Conservation (phyloP, 2,888 invertebrate species). For the Drosophila birchii region DNA sequence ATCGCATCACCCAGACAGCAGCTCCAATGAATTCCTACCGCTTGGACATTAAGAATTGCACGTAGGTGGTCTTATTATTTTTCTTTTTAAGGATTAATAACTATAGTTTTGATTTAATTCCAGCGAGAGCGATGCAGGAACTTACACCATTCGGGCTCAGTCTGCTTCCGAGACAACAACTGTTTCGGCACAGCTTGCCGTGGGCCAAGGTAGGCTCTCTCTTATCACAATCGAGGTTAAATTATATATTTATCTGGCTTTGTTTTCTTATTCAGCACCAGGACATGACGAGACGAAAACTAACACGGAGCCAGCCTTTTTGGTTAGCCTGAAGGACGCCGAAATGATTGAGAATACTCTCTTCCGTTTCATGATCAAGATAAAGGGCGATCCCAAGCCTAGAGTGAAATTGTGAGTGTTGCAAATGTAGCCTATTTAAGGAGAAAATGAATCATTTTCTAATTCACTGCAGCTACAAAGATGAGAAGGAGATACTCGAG, state of each 20-base stretch:
- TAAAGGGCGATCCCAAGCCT: constrained; percentile 95
- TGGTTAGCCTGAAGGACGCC: constrained; percentile 94
- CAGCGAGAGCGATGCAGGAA: constrained; percentile 91
- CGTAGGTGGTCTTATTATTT: constrained; percentile 50
- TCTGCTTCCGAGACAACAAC: constrained; percentile 92
- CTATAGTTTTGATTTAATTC: constrained; percentile 10
- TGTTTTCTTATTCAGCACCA: constrained; percentile 51
- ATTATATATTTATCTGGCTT: neutral
- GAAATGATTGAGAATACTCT: constrained; percentile 94
- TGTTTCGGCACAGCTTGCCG: constrained; percentile 94
- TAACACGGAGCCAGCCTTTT: constrained; percentile 92
- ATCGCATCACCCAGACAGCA: constrained; percentile 88
- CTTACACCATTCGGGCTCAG: constrained; percentile 95
- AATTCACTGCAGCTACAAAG: constrained; percentile 89
- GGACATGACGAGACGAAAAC: constrained; percentile 90
- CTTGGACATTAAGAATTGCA: constrained; percentile 90
- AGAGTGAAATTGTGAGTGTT: constrained; percentile 95
- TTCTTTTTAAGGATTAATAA: neutral
- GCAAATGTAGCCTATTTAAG: neutral
- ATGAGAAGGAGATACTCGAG: constrained; percentile 89
- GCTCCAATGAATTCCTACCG: constrained; percentile 88
- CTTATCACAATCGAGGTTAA: neutral
- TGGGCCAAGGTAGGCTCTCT: constrained; percentile 89
- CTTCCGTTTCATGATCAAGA: constrained; percentile 94
- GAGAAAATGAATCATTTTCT: rapidly evolving